phyloP scores from a whole-genome alignment of 64 coral and sea anemone species.

The Orbicella faveolata region DNA sequence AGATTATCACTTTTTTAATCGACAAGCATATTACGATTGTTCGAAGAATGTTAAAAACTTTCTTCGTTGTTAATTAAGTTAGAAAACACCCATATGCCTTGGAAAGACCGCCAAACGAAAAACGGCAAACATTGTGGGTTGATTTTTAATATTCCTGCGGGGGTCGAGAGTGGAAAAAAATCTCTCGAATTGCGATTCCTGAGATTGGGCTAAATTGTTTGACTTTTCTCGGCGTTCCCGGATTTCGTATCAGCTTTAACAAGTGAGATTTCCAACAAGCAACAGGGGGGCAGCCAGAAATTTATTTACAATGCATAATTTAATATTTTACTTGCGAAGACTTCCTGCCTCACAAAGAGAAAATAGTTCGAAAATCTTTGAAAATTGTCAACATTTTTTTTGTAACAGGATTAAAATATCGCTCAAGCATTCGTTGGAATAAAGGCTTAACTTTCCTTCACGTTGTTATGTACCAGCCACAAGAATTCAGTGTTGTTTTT shows the following conservation, averaged over 20 bases:
- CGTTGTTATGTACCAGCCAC: not conserved
- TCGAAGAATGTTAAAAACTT: slow-evolving; percentile 24
- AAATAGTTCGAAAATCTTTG: not conserved
- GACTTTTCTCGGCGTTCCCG: not conserved
- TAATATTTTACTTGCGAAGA: not conserved
- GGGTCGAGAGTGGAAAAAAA: not conserved
- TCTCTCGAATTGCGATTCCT: not conserved
- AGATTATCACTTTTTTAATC: not conserved
- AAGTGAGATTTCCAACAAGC: not conserved
- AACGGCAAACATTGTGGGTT: not conserved
- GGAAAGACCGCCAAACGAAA: not conserved
- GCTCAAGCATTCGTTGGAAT: not conserved
- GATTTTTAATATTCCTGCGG: not conserved
- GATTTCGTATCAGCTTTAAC: not conserved
- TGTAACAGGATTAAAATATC: not conserved
- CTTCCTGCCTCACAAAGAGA: not conserved
- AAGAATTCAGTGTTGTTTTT: too few species aligned
- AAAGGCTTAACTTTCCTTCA: not conserved
- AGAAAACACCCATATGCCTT: not conserved
- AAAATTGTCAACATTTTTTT: not conserved
- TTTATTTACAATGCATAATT: slow-evolving; percentile 50
- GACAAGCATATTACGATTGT: not conserved
- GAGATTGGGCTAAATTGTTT: not conserved
- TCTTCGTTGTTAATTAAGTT: not conserved
- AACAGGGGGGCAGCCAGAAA: not conserved